These are phyloP conservation scores for Heteromyza rotundicornis DNA, from an alignment of 2,888 invertebrate species.

Conservation along the genomic window DNA sequence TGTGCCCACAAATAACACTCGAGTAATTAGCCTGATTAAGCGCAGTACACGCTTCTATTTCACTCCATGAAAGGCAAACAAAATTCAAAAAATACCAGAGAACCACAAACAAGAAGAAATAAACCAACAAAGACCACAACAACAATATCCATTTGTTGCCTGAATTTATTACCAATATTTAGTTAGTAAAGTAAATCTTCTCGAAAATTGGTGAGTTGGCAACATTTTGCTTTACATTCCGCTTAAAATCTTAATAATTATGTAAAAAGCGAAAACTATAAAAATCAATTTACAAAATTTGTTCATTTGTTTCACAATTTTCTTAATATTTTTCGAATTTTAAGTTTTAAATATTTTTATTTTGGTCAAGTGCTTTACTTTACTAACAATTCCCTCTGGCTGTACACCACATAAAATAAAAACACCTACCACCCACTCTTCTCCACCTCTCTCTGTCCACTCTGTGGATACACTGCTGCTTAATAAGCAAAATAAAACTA, in stretches of 20 bases:
- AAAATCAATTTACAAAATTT: too few relatives aligned
- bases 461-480: too few relatives aligned
- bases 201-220: background rate
- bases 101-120: background rate
- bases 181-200: background rate
- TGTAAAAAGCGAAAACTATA: too few relatives aligned
- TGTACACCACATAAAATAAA: too few relatives aligned
- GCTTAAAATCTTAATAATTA: too few relatives aligned
- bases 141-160: background rate
- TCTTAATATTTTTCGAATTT: too few relatives aligned
- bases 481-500: background rate
- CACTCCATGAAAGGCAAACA: background rate
- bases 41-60: background rate
- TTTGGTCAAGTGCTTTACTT: too few relatives aligned
- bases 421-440: too few relatives aligned
- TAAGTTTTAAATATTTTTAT: too few relatives aligned
- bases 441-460: too few relatives aligned
- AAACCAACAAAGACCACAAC: background rate
- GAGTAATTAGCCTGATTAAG: conserved; percentile 33
- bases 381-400: too few relatives aligned
- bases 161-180: background rate
- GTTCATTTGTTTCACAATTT: too few relatives aligned
- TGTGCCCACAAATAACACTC: background rate
- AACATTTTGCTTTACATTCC: background rate
- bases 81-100: background rate